Conservation (phyloP, 2,888 invertebrate species). For the Entomobrya multifasciata region DNA sequence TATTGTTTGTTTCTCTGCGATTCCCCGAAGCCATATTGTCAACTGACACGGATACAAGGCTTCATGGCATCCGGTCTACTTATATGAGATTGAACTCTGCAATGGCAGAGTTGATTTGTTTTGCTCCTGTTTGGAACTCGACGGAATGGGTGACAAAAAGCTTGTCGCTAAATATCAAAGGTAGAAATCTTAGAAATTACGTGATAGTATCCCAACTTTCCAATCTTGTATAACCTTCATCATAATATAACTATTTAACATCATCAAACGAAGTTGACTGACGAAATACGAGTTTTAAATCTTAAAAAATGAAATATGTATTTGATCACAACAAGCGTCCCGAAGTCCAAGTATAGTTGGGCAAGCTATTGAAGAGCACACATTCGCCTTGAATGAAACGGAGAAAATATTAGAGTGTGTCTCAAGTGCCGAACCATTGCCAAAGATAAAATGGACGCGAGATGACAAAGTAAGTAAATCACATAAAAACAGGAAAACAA, state of each 20-base stretch:
- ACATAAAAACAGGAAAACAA: no score
- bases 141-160: constrained; percentile 74
- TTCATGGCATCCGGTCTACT: constrained; percentile 58
- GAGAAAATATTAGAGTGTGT: constrained; percentile 73
- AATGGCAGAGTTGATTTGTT: constrained; percentile 75
- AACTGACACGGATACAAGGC: constrained; percentile 29
- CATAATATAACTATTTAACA: no score
- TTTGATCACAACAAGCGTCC: constrained; percentile 8
- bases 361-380: constrained; percentile 63
- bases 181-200: constrained; percentile 44
- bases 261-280: no score
- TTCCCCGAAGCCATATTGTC: constrained; percentile 13
- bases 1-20: not conserved
- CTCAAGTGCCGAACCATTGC: constrained; percentile 65
- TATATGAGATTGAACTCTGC: constrained; percentile 24
- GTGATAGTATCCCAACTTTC: no score
- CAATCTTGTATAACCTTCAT: no score
- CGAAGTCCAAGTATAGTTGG: constrained; percentile 64
- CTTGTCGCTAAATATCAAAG: constrained; percentile 58
- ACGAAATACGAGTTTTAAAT: no score
- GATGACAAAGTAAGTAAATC: constrained; percentile 58
- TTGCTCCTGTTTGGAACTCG: constrained; percentile 79
- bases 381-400: constrained; percentile 75
- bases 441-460: constrained; percentile 76
- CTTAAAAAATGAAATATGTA: not conserved